These are phyloP conservation scores for Amazona ochrocephala DNA, from an alignment of 2,797 vertebrate genomes.

Conservation along the genomic window DNA sequence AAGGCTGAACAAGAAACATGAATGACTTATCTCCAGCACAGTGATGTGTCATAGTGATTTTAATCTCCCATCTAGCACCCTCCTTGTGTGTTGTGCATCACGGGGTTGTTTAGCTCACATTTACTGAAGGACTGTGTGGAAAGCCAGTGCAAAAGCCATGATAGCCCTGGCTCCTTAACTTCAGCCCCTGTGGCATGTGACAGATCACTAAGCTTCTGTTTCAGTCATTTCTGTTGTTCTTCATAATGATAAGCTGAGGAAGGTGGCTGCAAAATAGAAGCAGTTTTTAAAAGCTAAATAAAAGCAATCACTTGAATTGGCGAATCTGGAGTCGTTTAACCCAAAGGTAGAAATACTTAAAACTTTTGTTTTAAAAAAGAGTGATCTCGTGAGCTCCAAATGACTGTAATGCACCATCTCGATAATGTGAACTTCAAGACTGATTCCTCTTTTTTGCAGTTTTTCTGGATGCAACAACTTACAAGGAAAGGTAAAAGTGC, in stretches of 20 bases:
- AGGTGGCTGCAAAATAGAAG: background rate
- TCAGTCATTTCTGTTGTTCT: background rate
- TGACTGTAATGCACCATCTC: background rate
- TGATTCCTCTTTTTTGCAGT: slow-evolving; percentile 79
- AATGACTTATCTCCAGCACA: background rate
- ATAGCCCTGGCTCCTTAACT: background rate
- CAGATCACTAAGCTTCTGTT: background rate
- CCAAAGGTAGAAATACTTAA: background rate
- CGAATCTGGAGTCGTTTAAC: background rate
- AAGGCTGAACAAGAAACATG: background rate
- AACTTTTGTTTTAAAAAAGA: background rate
- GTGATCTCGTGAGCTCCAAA: background rate
- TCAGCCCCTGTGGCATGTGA: background rate
- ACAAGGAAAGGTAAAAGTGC: slow-evolving; percentile 86
- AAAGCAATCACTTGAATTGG: background rate
- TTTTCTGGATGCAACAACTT: slow-evolving; percentile 96
- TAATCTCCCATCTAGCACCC: background rate
- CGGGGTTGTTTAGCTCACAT: background rate
- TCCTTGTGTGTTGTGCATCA: background rate
- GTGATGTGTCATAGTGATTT: background rate
- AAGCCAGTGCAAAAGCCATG: background rate
- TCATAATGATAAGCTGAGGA: background rate
- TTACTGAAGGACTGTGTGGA: background rate
- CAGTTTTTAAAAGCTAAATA: background rate
- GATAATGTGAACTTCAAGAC: slow-evolving; percentile 40